Base-by-base conservation (phyloP, 2,888 invertebrate species). In the Synanthedon myopaeformis region DNA sequence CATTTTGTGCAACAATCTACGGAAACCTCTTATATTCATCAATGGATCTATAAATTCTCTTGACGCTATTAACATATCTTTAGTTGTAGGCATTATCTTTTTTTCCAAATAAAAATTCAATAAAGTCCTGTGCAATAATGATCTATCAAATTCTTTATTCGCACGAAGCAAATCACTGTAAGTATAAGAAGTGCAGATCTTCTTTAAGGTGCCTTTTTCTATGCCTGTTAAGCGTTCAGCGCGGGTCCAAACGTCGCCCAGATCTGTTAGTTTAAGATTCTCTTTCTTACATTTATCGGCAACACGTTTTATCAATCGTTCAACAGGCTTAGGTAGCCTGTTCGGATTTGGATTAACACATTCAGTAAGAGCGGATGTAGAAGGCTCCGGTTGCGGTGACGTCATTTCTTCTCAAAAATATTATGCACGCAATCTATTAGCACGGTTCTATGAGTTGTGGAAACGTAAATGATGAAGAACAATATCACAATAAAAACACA, bases 21-120 rank as follows among this genome's bases (percentile, higher is more conserved):
- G 61, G 14, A 77, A 75, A 0, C 35, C 54, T 0, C 55, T 57
- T 8, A 74, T 67, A 17, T 74, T 70, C 28, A 72, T 62, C 12
- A 69, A 60, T 1, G 41, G 4, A 0, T 72, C 69, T 41, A 70
- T 57, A 19, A 59, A 56, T 0, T 48, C 54, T 17, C 57, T 14
- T 3, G 75, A 45, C 0, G 57, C 53, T 2, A 57, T 10, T 28
- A 61, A 72, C 2, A 76, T 41, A 5, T 67, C 53, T 14, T 54
- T 57, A 0, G 69, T 65, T 0, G 67, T 60, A 0, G 76, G 76
- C 14, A 74, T 54, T 3, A 51, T 54, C 0, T 57, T 54, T 3
- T 56, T 10, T 0, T 52, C 11, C 1, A 61, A 35, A 57, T 67
- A 73, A 23, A 63, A 67, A 1, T 56, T 6, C 3, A 61, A 53